Conservation (phyloP, 1,140 invertebrate genomes). For the Lordiphosa mommai region DNA sequence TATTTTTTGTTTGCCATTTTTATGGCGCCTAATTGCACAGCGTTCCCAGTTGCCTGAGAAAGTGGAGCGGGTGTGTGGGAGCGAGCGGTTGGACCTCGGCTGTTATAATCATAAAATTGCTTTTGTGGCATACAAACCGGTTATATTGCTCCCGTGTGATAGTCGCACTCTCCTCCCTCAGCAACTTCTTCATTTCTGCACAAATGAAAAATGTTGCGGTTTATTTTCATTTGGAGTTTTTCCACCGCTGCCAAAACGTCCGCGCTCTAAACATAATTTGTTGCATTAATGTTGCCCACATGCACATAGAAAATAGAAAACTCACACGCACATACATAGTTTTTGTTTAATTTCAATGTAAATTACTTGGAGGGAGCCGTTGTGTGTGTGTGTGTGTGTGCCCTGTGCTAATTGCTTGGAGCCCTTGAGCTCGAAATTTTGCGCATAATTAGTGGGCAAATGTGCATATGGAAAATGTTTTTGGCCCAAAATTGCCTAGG, state of each 20-base stretch:
- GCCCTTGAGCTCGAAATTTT: constrained; percentile 75
- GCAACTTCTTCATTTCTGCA: constrained; percentile 60
- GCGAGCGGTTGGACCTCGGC: constrained; percentile 41
- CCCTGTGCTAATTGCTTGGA: constrained; percentile 66
- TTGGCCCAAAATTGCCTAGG: constrained; percentile 33
- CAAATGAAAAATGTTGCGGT: constrained; percentile 77
- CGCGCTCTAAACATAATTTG: constrained; percentile 74
- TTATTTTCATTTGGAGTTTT: constrained; percentile 76
- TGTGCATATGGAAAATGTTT: constrained; percentile 69
- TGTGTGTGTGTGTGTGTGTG: constrained; percentile 16
- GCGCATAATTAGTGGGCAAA: constrained; percentile 73
- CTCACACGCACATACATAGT: constrained; percentile 26
- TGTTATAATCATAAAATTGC: constrained; percentile 79
- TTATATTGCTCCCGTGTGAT: constrained; percentile 77
- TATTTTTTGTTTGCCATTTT: constrained; percentile 47
- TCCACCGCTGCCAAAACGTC: constrained; percentile 25
- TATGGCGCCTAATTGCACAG: constrained; percentile 75
- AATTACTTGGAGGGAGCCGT: constrained; percentile 46
- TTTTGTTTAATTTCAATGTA: constrained; percentile 77
- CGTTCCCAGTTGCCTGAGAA: constrained; percentile 21
- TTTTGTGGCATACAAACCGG: constrained; percentile 77
- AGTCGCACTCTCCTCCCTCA: constrained; percentile 25
- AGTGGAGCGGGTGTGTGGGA: not conserved
- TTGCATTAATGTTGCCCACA: constrained; percentile 73
- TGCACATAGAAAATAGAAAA: constrained; percentile 37